These are phyloP conservation scores for Gnathochromis pfefferi DNA, from an alignment of 2,113 vertebrate genomes.

Conservation along the genomic window DNA sequence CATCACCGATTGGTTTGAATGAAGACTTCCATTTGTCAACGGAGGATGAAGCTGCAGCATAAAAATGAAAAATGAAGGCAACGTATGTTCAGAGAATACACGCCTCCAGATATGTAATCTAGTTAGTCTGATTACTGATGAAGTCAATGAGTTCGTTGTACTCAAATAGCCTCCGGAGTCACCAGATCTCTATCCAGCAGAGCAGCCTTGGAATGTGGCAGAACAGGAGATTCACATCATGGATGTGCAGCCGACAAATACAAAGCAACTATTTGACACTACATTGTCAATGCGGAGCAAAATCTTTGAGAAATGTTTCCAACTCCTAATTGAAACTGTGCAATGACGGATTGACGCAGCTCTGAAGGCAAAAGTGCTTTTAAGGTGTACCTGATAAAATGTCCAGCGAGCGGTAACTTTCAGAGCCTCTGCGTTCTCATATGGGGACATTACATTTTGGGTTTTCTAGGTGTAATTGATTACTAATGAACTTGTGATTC, in stretches of 20 bases:
- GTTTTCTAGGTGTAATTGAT: not conserved
- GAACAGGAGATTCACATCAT: not conserved
- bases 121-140: not conserved
- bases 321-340: not conserved
- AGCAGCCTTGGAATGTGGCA: not conserved
- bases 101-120: not conserved
- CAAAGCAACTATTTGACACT: not conserved
- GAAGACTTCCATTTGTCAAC: slow-evolving; percentile 43
- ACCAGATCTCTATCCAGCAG: not conserved
- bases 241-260: not conserved
- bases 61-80: not conserved
- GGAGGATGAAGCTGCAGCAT: not conserved
- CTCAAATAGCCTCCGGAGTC: not conserved
- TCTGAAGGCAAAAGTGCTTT: not conserved
- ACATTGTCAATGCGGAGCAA: not conserved
- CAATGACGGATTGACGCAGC: not conserved
- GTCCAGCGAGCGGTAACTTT: not conserved
- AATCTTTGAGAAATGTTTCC: not conserved
- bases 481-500: not conserved
- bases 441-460: not conserved
- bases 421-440: not conserved
- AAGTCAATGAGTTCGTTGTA: not conserved
- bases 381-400: not conserved
- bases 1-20: slow-evolving; percentile 5
- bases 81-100: not conserved